Evolutionary conservation across 2,113 vertebrate species (phyloP), one percentile per base, ranked within the genome.

Genomic region (Porphyrio hochstetteri): DNA sequence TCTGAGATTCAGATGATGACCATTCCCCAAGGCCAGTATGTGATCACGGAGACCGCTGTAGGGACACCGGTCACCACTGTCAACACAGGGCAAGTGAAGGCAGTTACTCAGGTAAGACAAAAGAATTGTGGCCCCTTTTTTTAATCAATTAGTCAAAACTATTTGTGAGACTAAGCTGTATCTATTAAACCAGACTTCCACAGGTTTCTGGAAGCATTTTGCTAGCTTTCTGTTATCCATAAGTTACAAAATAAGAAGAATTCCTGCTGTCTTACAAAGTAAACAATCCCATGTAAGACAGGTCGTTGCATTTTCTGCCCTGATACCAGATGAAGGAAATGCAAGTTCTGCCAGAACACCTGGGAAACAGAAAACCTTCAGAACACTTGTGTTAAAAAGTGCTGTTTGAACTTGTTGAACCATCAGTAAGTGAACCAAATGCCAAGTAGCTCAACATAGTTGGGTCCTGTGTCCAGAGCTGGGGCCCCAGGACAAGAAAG

Each of bases 1-100:
- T 99, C 99, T 16, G 99, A 99, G 97, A 99, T 99, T 96, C 99
- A 99, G 98, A 99, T 99, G 99, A 99, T 99, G 99, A 95, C 99
- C 36, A 98, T 99, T 79, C 99, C 99, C 42, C 99, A 99, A 18
- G 97, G 99, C 44, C 99, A 99, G 94, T 99, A 99, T 2, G 99
- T 99, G 94, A 99, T 99, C 23, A 98, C 99, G n/a, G 99, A 99
- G 90, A 97, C 99, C 0, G 95, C 98, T 24, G 98, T 98, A 33
- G 98, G 98, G 52, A 98, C 99, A 6, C 99, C 99, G 0, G 99
- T 98, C 64, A 98, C 98, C 12, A 98, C 98, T n/a, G 98, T 98
- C 90, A 98, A 97, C 97, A 98, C 98, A 33, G 98, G 98, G 75
- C 99, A 99, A 96, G 98, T 99, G 52, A 99, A 99, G 97, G 98